Conservation (phyloP, 1,140 invertebrate genomes). For the Zeugodacus cucurbitae region DNA sequence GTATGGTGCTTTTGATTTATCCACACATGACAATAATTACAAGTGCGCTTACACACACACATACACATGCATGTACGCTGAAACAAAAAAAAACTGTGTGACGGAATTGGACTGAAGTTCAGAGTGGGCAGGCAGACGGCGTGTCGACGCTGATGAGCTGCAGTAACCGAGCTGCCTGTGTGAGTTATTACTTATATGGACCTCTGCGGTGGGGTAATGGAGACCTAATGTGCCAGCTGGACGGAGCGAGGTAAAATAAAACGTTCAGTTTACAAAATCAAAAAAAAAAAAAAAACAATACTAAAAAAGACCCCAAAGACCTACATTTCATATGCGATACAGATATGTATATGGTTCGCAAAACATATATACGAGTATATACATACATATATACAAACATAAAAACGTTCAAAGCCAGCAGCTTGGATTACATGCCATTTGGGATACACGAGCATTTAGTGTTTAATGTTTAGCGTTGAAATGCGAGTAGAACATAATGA, state of each 20-base stretch:
- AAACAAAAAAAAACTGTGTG: background rate
- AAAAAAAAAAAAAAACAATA: background rate
- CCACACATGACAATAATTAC: slow-evolving; percentile 37
- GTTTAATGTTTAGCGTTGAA: background rate
- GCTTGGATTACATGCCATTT: background rate
- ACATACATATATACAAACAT: background rate
- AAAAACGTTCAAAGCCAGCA: background rate
- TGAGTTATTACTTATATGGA: slow-evolving; percentile 13
- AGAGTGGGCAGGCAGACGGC: background rate
- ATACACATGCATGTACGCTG: background rate
- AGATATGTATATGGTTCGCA: background rate
- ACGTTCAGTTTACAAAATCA: background rate
- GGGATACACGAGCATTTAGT: background rate
- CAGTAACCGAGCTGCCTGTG: background rate
- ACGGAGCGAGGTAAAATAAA: background rate
- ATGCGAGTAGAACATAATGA: background rate
- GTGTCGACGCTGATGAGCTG: background rate
- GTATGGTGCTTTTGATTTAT: slow-evolving; percentile 16
- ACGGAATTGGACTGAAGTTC: background rate
- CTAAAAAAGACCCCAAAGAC: background rate
- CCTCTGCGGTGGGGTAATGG: background rate
- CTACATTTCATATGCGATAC: slow-evolving; percentile 15
- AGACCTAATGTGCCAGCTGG: background rate
- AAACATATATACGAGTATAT: background rate
- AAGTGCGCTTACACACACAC: background rate